Percentiles rank a stretch among this genome's conserved stretches.
Evolutionary conservation across 2,113 vertebrate genomes (phyloP).

Genomic region (Carassius carassius): DNA sequence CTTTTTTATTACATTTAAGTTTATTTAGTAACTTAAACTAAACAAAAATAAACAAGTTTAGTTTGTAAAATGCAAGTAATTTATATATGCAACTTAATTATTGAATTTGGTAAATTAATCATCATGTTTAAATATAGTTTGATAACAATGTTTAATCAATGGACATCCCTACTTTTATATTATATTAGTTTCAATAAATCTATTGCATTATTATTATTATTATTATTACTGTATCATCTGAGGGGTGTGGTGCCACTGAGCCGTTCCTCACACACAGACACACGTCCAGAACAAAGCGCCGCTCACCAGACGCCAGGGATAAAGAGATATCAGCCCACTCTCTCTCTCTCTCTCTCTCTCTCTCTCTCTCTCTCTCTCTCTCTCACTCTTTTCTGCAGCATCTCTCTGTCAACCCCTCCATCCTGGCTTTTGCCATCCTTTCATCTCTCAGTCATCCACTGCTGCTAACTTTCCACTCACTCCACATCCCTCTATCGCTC

Average conservation of each 20-base stretch:
- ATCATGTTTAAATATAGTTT: too few relatives aligned
- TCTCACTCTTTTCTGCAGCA: neutral
- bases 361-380: slow-evolving; percentile 2
- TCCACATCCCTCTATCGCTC: slow-evolving; percentile 12
- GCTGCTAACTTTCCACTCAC: slow-evolving; percentile 48
- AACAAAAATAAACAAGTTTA: too few relatives aligned
- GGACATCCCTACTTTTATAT: neutral
- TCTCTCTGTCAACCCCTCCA: slow-evolving; percentile 22
- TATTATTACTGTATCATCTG: neutral
- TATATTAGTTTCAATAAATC: neutral
- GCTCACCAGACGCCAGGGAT: slow-evolving; percentile 48
- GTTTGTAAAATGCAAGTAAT: too few relatives aligned
- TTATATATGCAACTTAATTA: too few relatives aligned
- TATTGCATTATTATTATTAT: neutral
- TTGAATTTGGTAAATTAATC: too few relatives aligned
- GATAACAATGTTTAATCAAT: neutral
- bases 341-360: neutral
- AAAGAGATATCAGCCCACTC: slow-evolving; percentile 46
- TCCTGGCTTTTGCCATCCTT: slow-evolving; percentile 30
- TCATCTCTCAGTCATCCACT: slow-evolving; percentile 37
- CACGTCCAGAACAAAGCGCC: slow-evolving; percentile 42
- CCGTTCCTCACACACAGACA: slow-evolving; percentile 19
- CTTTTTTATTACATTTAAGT: too few relatives aligned
- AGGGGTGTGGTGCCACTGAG: neutral
- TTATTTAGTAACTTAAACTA: too few relatives aligned